phyloP scores from a whole-genome alignment of 2,113 vertebrate species.

The Euleptes europaea region DNA sequence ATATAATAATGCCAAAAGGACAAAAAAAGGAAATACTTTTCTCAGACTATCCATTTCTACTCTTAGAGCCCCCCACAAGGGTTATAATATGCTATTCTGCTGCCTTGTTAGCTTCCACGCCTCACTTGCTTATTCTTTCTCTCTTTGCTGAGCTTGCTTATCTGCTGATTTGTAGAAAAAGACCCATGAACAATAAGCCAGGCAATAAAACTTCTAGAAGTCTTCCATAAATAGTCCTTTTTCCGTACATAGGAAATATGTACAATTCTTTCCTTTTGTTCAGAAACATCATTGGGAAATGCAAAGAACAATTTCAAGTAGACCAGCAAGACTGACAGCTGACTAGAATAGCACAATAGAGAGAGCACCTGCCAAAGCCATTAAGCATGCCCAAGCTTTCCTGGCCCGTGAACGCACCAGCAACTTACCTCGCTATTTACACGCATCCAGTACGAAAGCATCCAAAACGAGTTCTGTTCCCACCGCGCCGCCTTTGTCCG shows the following conservation, averaged over 20 bases:
- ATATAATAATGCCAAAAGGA: neutral
- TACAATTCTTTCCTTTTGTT: neutral
- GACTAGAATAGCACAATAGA: neutral
- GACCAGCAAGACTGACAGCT: neutral
- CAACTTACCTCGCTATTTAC: no score
- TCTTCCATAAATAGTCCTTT: neutral
- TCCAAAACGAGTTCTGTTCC: no score
- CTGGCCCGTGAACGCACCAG: no score
- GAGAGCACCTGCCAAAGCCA: neutral
- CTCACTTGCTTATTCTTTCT: neutral
- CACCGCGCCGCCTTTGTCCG: no score
- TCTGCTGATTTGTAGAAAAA: neutral
- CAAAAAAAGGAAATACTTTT: neutral
- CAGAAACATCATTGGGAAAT: neutral
- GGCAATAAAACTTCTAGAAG: neutral
- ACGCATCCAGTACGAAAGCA: no score
- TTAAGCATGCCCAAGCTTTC: neutral
- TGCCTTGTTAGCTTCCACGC: neutral
- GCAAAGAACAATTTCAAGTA: neutral
- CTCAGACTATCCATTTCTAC: neutral
- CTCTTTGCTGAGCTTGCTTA: neutral
- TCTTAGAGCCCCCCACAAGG: neutral
- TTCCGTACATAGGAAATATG: neutral
- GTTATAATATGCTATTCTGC: neutral
- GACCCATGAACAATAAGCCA: neutral